Conservation (phyloP, 2,797 vertebrate genomes). For the Sebastes goodei region DNA sequence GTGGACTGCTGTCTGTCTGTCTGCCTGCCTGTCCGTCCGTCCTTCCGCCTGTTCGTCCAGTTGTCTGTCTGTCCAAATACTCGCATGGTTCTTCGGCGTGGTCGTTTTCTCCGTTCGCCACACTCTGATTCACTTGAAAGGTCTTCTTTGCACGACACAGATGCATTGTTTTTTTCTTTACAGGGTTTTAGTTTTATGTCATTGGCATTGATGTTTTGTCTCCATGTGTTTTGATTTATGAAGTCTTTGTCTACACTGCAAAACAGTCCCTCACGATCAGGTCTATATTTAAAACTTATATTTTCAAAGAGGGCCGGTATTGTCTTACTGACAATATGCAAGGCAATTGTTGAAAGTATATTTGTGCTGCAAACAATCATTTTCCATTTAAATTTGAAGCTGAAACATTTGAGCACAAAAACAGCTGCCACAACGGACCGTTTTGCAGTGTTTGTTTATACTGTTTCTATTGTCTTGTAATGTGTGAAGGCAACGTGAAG, state of each 20-base stretch:
- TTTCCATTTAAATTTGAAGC: background rate
- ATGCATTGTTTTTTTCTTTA: slow-evolving; percentile 59
- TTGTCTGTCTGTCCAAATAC: slow-evolving; percentile 72
- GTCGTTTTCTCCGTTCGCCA: slow-evolving; percentile 66
- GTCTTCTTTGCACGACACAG: slow-evolving; percentile 73
- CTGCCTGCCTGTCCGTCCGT: slow-evolving; percentile 78
- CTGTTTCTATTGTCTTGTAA: slow-evolving; percentile 59
- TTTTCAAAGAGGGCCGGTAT: background rate
- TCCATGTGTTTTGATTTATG: slow-evolving; percentile 40
- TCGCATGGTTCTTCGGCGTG: slow-evolving; percentile 77
- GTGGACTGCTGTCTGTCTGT: slow-evolving; percentile 83
- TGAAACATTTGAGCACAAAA: background rate
- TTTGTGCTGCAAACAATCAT: background rate
- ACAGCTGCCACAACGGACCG: slow-evolving; percentile 15
- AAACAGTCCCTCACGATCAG: slow-evolving; percentile 42
- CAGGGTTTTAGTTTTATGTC: slow-evolving; percentile 58
- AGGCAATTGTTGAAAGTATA: background rate
- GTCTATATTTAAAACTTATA: background rate
- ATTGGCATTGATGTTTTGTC: slow-evolving; percentile 44
- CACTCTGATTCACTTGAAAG: slow-evolving; percentile 73
- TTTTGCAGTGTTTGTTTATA: slow-evolving; percentile 70
- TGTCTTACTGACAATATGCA: slow-evolving; percentile 1
- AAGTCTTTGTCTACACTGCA: slow-evolving; percentile 65
- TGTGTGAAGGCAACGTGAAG: slow-evolving; percentile 45
- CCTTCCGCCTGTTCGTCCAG: slow-evolving; percentile 77